Percentiles rank a stretch among this genome's conserved stretches.
Conservation (phyloP, 2,113 vertebrate genomes). For the Mystacornis crossleyi region DNA sequence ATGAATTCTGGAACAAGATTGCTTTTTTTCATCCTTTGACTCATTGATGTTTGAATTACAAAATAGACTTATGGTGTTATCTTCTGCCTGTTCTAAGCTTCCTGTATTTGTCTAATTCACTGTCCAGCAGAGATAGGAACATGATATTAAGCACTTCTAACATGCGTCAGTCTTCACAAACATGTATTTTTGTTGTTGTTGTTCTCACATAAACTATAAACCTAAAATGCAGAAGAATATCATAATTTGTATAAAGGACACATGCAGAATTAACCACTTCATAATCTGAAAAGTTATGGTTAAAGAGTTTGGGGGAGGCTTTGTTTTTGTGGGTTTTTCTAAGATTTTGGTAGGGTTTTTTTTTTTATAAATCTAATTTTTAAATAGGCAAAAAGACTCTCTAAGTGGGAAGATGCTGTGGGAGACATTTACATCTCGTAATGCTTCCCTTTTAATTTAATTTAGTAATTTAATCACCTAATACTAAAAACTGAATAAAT, state of each 20-base stretch:
- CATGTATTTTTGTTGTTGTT: not conserved
- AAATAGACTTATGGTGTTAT: not conserved
- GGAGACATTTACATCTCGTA: not conserved
- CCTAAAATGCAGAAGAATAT: not conserved
- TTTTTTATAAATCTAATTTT: not conserved
- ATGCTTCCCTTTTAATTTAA: not conserved
- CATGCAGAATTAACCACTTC: not conserved
- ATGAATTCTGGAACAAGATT: not conserved
- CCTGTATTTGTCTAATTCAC: not conserved
- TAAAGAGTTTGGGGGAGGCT: not conserved
- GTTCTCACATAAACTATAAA: not conserved
- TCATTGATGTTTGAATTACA: not conserved
- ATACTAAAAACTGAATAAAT: not conserved
- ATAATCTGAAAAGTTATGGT: not conserved
- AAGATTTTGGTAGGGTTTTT: not conserved
- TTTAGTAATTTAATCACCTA: not conserved
- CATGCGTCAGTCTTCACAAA: not conserved
- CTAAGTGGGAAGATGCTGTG: not conserved
- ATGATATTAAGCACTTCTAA: not conserved
- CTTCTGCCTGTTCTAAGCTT: not conserved
- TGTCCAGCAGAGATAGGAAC: not conserved
- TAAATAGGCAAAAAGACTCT: not conserved
- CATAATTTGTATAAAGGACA: not conserved
- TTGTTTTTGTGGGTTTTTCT: rapidly evolving
- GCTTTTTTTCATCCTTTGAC: not conserved